These are phyloP conservation scores for Heptranchias perlo DNA, from an alignment of 2,113 vertebrate species.

Conservation along the genomic window DNA sequence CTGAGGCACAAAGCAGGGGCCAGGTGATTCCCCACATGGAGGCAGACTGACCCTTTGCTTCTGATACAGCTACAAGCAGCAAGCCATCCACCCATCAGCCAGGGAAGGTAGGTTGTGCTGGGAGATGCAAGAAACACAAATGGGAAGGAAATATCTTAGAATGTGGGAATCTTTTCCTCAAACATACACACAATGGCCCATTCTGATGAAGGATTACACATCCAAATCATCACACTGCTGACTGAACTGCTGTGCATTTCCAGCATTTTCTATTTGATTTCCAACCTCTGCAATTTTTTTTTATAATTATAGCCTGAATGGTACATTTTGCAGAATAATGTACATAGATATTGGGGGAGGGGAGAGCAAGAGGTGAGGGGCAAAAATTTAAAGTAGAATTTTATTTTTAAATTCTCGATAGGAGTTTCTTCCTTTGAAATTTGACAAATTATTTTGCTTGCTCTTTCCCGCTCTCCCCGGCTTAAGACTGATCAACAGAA, in stretches of 20 bases:
- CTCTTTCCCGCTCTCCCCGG: neutral
- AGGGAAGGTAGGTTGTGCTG: too few species aligned
- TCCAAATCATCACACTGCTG: neutral
- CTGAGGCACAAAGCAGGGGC: neutral
- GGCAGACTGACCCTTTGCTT: neutral
- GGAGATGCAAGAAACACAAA: too few species aligned
- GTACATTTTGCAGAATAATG: neutral
- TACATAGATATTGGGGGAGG: neutral
- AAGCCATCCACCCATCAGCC: neutral
- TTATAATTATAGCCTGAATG: neutral
- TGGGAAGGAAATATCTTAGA: too few species aligned
- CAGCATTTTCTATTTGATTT: neutral
- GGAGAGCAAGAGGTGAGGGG: neutral
- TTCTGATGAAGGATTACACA: too few species aligned
- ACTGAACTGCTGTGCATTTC: neutral
- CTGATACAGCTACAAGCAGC: neutral
- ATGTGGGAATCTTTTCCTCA: too few species aligned
- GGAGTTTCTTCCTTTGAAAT: neutral
- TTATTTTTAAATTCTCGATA: neutral
- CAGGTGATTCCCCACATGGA: neutral
- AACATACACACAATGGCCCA: too few species aligned
- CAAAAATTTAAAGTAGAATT: neutral
- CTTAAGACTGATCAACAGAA: neutral
- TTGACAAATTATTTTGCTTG: neutral
- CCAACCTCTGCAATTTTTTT: neutral